Evolutionary conservation across 23 tunicate species (phyloP).

Genomic region (Ascidia mentula): DNA sequence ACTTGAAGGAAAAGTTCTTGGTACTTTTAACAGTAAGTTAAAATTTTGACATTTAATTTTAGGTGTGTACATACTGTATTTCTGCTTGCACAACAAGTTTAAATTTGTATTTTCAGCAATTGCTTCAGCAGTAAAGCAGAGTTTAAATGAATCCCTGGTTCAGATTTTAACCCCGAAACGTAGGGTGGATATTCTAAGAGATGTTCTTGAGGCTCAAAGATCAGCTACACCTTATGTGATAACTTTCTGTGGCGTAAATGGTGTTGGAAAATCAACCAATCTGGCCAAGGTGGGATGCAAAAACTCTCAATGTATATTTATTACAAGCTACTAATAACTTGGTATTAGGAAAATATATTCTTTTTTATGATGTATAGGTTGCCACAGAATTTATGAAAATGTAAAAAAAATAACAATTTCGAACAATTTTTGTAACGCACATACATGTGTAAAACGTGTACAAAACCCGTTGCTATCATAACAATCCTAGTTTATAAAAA

Average conservation of each 20-base stretch:
- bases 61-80: not conserved
- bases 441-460: no score
- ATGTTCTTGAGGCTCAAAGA: conserved; percentile 92
- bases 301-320: no score
- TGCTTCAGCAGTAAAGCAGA: conserved; percentile 86
- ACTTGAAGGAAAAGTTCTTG: conserved; percentile 91
- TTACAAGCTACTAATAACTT: no score
- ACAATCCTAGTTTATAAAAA: no score
- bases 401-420: no score
- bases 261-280: conserved; percentile 99
- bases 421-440: no score
- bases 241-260: conserved; percentile 99
- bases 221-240: conserved; percentile 77
- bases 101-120: conserved; percentile 62
- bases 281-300: conserved; percentile 93
- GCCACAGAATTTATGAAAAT: no score
- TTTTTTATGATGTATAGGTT: no score
- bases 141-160: conserved; percentile 89
- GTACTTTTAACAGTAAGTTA: conserved; percentile 89
- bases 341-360: no score
- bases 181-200: conserved; percentile 96
- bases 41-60: not conserved
- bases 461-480: no score
- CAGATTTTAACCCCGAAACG: conserved; percentile 95
- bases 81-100: not conserved